Evolutionary conservation across 2,113 vertebrate species (phyloP).

Genomic region (Tenrec ecaudatus): DNA sequence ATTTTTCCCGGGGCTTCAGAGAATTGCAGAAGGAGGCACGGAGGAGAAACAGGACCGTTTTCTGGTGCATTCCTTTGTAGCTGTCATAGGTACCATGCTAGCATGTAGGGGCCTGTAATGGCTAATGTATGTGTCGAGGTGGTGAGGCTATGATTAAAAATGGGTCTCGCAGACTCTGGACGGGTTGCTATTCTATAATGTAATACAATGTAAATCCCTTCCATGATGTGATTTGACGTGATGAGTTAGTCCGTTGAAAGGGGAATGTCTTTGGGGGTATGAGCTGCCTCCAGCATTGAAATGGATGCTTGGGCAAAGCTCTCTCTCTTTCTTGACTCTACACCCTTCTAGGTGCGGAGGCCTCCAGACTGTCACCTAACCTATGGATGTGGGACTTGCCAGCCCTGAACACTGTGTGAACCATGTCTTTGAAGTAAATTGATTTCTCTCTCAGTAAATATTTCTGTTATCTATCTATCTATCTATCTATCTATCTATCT

Average conservation of each 20-base stretch:
- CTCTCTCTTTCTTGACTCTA: not conserved
- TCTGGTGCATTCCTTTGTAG: not conserved
- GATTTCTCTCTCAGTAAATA: not conserved
- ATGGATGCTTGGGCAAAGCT: not conserved
- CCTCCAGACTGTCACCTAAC: not conserved
- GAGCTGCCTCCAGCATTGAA: not conserved
- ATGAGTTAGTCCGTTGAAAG: not conserved
- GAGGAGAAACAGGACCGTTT: not conserved
- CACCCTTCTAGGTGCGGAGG: not conserved
- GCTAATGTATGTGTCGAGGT: not conserved
- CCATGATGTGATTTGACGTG: not conserved
- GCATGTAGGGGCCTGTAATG: not conserved
- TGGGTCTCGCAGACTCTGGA: not conserved
- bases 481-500: too few relatives aligned
- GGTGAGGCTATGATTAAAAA: not conserved
- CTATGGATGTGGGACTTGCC: not conserved
- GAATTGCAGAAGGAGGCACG: constrained; percentile 47
- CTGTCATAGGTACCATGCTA: not conserved
- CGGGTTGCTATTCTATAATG: not conserved
- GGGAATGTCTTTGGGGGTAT: not conserved
- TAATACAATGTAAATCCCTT: not conserved
- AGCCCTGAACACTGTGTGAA: not conserved
- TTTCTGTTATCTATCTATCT: too few relatives aligned
- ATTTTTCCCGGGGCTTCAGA: constrained; percentile 20
- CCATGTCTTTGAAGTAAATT: not conserved